Base-by-base conservation (phyloP, 2,888 invertebrate genomes). In the Nipponacmea schrenckii region DNA sequence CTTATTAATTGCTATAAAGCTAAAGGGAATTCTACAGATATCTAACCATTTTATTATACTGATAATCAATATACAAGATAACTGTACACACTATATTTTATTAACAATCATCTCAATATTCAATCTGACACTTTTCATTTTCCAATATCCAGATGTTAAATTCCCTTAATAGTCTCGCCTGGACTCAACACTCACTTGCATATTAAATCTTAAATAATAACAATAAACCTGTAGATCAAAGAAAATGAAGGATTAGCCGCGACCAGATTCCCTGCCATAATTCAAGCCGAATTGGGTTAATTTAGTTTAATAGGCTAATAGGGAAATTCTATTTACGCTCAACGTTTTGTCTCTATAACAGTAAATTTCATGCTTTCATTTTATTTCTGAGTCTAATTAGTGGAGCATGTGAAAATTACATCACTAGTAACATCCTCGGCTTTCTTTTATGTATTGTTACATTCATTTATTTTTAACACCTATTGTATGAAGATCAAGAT, bases 391-490 rank as follows among this genome's bases (percentile, higher is more conserved):
- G 20, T 24, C 56, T 65, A 62, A 70, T 66, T 45, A 69, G 15
- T 15, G 27, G 17, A 56, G 24, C 45, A 27, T 70, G 15, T 50
- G 50, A 31, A 56, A 62, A 46, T 66, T 70, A 31, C 62, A 62
- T 66, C 56, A 65, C 27, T 48, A 65, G 65, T 44, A 65, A 62
- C 62, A 65, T 46, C 48, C 24, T 20, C 26, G 56, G 39, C 66
- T 24, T 31, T 65, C 66, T 65, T 70, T 62, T 20, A 26, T 62
- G 56, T 50, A 24, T 56, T 31, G 62, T 67, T 67, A 67, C 62
- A 46, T 67, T 67, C 67, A 71, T 71, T 67, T 71, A 71, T 71
- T 71, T 71, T 67, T 71, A 71, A 71, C 67, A 67, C 27, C 62
- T 66, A 27, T 26, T 44, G 24, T 27, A n/a, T 39, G 39, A 27